A percentile compares a stretch with the other conserved stretches of the same genome.
Conservation (phyloP, 2,888 invertebrate genomes). For the Linnaemya tessellans region DNA sequence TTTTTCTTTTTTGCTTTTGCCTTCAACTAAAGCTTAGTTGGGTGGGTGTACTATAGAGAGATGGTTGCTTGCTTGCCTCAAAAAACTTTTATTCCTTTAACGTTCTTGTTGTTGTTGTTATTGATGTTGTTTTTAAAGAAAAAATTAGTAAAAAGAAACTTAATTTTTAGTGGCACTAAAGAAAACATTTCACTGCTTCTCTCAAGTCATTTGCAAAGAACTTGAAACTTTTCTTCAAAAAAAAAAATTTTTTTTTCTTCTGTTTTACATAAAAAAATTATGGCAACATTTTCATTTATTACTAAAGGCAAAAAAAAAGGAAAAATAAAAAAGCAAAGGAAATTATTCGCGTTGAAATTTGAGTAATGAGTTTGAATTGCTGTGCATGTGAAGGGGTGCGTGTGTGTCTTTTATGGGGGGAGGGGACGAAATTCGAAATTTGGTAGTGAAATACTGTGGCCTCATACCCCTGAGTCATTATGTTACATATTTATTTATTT, state of each 20-base stretch:
- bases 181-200: conserved; percentile 64
- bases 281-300: conserved; percentile 68
- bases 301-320: conserved; percentile 24
- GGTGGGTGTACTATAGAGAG: neutral
- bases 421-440: conserved; percentile 5
- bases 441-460: too few relatives aligned
- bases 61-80: conserved; percentile 19
- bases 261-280: conserved; percentile 44
- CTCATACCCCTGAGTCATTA: too few relatives aligned
- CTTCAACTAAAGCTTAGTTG: conserved; percentile 32
- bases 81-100: conserved; percentile 40
- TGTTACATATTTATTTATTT: neutral
- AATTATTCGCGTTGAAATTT: conserved; percentile 63
- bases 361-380: conserved; percentile 66
- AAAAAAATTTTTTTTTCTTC: neutral
- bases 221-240: conserved; percentile 65
- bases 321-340: conserved; percentile 1
- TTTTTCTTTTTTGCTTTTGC: neutral
- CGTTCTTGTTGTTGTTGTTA: conserved; percentile 38
- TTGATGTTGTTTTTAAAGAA: conserved; percentile 47
- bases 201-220: conserved; percentile 71
- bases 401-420: neutral
- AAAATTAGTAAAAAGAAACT: conserved; percentile 57
- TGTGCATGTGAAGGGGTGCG: conserved; percentile 13
- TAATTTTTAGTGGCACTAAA: conserved; percentile 64